Evolutionary conservation across 2,888 invertebrate species (phyloP).

Genomic region (Chelonus formosanus): DNA sequence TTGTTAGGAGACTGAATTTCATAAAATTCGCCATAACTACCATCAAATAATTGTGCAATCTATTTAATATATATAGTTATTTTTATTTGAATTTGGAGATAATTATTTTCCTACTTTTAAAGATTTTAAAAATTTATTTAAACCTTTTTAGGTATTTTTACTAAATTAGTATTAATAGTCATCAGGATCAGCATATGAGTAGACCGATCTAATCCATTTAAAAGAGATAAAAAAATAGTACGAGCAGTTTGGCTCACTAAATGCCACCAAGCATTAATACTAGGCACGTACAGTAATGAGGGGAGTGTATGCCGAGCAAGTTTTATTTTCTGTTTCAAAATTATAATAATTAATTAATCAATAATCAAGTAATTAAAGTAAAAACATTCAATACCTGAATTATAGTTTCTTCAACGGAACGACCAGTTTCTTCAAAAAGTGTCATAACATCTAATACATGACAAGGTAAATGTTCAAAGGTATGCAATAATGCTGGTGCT

Average conservation of each 20-base stretch:
- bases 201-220: slow-evolving; percentile 55
- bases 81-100: neutral
- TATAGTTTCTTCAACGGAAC: slow-evolving; percentile 81
- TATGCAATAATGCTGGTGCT: slow-evolving; percentile 81
- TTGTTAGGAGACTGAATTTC: slow-evolving; percentile 48
- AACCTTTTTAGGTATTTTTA: slow-evolving; percentile 55
- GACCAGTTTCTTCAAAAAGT: slow-evolving; percentile 72
- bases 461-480: slow-evolving; percentile 77
- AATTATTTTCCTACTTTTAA: neutral
- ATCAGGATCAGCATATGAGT: slow-evolving; percentile 56
- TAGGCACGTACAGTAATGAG: slow-evolving; percentile 63
- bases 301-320: slow-evolving; percentile 78
- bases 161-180: slow-evolving; percentile 50
- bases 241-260: slow-evolving; percentile 60
- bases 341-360: slow-evolving; percentile 25
- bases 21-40: slow-evolving; percentile 55
- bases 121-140: neutral
- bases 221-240: slow-evolving; percentile 57
- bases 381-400: slow-evolving; percentile 70
- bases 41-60: slow-evolving; percentile 54
- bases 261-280: slow-evolving; percentile 61
- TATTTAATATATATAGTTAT: slow-evolving; percentile 31
- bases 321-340: slow-evolving; percentile 73
- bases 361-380: slow-evolving; percentile 9
- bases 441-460: slow-evolving; percentile 75